phyloP scores from a whole-genome alignment of 2,797 vertebrate species.

The Benthosema pterotum region DNA sequence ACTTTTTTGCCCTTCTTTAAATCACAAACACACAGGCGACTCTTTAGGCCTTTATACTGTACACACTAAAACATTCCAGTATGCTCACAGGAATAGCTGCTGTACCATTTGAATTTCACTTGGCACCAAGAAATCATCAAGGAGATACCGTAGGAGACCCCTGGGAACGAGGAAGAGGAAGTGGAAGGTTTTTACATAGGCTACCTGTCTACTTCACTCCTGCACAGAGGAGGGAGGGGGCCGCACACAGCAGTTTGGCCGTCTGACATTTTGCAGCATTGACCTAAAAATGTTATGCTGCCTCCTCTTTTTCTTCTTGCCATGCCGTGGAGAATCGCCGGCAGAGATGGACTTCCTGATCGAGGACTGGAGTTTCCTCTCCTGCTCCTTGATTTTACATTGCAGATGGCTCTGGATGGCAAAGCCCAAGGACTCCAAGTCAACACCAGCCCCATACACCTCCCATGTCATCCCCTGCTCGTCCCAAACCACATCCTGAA shows the following conservation, averaged over 20 bases:
- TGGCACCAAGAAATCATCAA: constrained; percentile 49
- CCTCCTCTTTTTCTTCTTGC: constrained; percentile 89
- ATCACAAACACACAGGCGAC: constrained; percentile 64
- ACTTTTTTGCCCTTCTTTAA: constrained; percentile 49
- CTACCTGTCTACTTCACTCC: constrained; percentile 74
- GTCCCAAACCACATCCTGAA: constrained; percentile 96
- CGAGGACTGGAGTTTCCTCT: constrained; percentile 87
- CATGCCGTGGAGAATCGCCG: constrained; percentile 63
- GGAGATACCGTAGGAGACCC: constrained; percentile 42
- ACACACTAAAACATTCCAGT: constrained; percentile 68
- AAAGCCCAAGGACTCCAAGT: constrained; percentile 93
- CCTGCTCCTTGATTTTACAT: constrained; percentile 95
- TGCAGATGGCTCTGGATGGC: constrained; percentile 98
- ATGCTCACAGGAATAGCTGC: constrained; percentile 54
- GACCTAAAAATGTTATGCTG: constrained; percentile 91
- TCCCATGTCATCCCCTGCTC: constrained; percentile 99
- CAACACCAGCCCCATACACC: constrained; percentile 94
- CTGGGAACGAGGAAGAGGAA: constrained; percentile 23
- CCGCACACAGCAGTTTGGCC: constrained; percentile 91
- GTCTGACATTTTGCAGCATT: constrained; percentile 93
- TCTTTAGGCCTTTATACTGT: constrained; percentile 38
- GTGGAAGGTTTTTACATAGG: constrained; percentile 43
- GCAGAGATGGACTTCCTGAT: constrained; percentile 88
- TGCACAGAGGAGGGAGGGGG: constrained; percentile 90
- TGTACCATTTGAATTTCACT: constrained; percentile 54